A percentile compares a stretch with the other conserved stretches of the same genome.
These are phyloP conservation scores for Ganaspis sp. DNA, from an alignment of 1,140 invertebrate species.

Conservation along the genomic window DNA sequence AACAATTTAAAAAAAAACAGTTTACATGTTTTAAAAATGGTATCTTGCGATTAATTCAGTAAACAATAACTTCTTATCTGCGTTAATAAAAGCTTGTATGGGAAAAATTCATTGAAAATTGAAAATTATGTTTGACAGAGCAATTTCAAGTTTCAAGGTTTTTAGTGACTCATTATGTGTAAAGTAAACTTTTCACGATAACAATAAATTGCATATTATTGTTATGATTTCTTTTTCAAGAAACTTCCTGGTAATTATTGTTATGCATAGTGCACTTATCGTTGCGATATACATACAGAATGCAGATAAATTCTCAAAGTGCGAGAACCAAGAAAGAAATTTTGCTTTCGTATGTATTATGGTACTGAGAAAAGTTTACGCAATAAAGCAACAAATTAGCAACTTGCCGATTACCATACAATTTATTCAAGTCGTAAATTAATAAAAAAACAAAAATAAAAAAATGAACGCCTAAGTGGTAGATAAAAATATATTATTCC, in stretches of 20 bases:
- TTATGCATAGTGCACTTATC: background rate
- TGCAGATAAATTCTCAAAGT: background rate
- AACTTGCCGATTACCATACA: background rate
- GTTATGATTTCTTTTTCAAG: constrained; percentile 3
- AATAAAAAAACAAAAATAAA: too few relatives aligned
- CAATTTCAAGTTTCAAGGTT: background rate
- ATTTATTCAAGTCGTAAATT: background rate
- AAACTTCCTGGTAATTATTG: constrained; percentile 22
- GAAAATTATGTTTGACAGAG: too few relatives aligned
- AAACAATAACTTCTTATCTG: too few relatives aligned
- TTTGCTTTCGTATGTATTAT: background rate
- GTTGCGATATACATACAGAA: background rate
- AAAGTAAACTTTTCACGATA: background rate
- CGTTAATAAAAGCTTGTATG: too few relatives aligned
- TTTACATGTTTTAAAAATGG: too few relatives aligned
- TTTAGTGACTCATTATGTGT: background rate
- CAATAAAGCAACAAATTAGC: background rate
- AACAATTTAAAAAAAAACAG: too few relatives aligned
- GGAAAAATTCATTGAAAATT: too few relatives aligned
- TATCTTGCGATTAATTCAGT: too few relatives aligned
- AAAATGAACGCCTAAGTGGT: too few relatives aligned
- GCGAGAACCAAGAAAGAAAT: constrained; percentile 13
- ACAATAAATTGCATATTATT: background rate
- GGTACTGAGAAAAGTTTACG: background rate
- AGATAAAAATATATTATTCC: too few relatives aligned